A percentile compares a stretch with the other conserved stretches of the same genome.
These are phyloP conservation scores for Caranx melampygus DNA, from an alignment of 2,113 vertebrate genomes.

Conservation along the genomic window DNA sequence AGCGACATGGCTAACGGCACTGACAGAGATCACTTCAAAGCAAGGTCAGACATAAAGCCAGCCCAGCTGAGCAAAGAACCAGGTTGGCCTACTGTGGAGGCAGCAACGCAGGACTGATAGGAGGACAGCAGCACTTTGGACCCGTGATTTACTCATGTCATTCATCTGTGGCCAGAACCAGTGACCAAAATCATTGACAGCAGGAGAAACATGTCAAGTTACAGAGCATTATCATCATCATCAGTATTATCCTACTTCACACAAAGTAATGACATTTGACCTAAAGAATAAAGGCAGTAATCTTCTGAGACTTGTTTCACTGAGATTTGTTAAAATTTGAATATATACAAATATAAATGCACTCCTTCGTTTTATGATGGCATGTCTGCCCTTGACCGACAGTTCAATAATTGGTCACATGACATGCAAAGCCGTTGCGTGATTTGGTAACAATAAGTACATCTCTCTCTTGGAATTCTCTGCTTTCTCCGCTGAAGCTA, in stretches of 20 bases:
- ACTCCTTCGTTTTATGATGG: neutral
- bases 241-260: no score
- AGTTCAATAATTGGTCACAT: neutral
- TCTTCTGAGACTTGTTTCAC: neutral
- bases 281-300: neutral
- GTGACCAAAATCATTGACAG: neutral
- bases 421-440: neutral
- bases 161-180: neutral
- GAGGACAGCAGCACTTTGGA: neutral
- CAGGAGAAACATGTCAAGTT: neutral
- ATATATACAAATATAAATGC: neutral
- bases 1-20: slow-evolving; percentile 66
- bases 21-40: slow-evolving; percentile 69
- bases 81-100: slow-evolving; percentile 14
- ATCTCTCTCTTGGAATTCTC: slow-evolving; percentile 28
- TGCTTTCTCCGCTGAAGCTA: slow-evolving; percentile 31
- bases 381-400: neutral
- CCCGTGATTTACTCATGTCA: neutral
- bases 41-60: slow-evolving; percentile 68
- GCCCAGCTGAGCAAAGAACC: slow-evolving; percentile 26
- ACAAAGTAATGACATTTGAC: neutral
- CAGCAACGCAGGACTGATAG: neutral
- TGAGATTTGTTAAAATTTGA: neutral
- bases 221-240: neutral
- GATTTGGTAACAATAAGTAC: neutral